Conservation (phyloP, 23 tunicate species). For the Botrylloides violaceus region DNA sequence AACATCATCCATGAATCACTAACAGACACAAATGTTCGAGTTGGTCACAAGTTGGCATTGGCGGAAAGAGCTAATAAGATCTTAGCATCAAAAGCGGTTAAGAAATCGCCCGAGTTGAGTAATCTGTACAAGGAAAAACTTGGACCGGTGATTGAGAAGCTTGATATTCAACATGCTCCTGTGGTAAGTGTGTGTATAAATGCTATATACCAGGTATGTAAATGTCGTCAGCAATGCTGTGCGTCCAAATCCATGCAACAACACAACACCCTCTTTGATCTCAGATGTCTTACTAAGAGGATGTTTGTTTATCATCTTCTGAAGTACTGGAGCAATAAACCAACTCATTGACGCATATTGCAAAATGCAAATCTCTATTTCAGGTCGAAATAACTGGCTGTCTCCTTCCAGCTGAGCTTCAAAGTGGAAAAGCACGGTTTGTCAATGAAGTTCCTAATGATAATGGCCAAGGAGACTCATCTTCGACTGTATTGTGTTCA, state of each 20-base stretch:
- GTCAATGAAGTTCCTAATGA: constrained; percentile 29
- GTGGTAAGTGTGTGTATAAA: constrained; percentile 20
- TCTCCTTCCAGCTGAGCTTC: constrained; percentile 65
- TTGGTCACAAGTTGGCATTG: constrained; percentile 57
- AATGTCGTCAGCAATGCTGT: too few species aligned
- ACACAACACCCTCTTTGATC: too few species aligned
- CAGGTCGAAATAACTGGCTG: constrained; percentile 59
- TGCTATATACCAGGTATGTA: too few species aligned
- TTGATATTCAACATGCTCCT: constrained; percentile 15
- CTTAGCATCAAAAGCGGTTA: constrained; percentile 5
- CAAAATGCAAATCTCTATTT: too few species aligned
- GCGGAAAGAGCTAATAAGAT: constrained; percentile 24
- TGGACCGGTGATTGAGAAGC: constrained; percentile 8
- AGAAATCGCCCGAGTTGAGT: constrained; percentile 4
- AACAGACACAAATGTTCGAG: constrained; percentile 36
- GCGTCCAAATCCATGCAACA: too few species aligned
- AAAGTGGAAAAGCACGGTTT: constrained; percentile 63
- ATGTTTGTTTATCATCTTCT: too few species aligned
- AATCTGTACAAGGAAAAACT: constrained; percentile 1
- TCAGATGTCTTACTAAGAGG: too few species aligned
- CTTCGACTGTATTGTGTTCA: constrained; percentile 55
- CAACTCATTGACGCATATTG: too few species aligned
- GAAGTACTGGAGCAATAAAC: too few species aligned
- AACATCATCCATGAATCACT: constrained; percentile 24
- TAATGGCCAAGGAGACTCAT: neutral